These are phyloP conservation scores for Camelus dromedarius DNA, from an alignment of 2,113 vertebrate species.

Conservation along the genomic window DNA sequence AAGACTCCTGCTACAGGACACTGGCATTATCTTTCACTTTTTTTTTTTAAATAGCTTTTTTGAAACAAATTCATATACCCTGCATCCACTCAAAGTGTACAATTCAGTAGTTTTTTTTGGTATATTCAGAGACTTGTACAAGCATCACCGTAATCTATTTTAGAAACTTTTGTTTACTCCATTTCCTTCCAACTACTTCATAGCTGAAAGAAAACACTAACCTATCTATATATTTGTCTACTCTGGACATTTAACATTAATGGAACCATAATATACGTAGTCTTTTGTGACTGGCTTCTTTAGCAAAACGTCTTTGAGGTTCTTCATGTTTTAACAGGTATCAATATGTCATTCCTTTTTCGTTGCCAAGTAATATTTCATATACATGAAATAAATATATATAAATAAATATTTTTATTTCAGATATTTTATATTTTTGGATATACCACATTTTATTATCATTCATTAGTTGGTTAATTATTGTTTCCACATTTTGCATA, in stretches of 20 bases:
- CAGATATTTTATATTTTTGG: not conserved
- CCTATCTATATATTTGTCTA: not conserved
- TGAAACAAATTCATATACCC: not conserved
- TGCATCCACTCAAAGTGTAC: not conserved
- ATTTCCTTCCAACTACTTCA: not conserved
- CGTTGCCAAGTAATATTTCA: not conserved
- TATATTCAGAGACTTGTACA: not conserved
- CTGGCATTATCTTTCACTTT: not conserved
- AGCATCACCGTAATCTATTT: not conserved
- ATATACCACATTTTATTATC: not conserved
- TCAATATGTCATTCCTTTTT: not conserved
- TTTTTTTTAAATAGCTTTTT: not conserved
- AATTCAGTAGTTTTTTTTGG: not conserved
- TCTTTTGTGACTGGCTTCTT: not conserved
- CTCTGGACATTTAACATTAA: not conserved
- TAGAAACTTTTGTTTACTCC: not conserved
- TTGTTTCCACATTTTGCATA: not conserved
- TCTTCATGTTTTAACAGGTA: not conserved
- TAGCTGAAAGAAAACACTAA: not conserved
- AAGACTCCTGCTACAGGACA: not conserved
- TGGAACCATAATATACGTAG: not conserved
- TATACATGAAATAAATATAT: too few relatives aligned
- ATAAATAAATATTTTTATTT: too few relatives aligned
- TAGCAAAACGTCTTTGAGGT: not conserved
- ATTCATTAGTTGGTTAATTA: not conserved